Percentiles rank a stretch among this genome's conserved stretches.
phyloP scores from a whole-genome alignment of 2,113 vertebrate species.

The Gila orcuttii region DNA sequence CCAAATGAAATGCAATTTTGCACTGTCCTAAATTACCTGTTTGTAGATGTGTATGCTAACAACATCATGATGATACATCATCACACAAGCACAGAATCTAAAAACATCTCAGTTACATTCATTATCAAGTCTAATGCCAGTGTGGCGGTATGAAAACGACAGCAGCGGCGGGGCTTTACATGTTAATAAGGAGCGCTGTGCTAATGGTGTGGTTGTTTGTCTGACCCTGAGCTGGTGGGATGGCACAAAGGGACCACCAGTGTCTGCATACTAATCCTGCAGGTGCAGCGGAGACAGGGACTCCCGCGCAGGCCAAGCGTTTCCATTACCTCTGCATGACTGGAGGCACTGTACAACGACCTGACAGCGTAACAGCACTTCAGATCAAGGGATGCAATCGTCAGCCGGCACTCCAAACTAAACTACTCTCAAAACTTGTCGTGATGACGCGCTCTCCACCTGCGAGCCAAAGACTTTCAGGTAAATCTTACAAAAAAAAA shows the following conservation, averaged over 20 bases:
- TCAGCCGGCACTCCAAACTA: constrained; percentile 7
- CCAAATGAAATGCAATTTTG: background rate
- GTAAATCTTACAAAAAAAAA: background rate
- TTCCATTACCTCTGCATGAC: constrained; percentile 22
- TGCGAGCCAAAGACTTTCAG: background rate
- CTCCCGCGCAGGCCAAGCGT: background rate
- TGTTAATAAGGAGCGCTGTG: constrained; percentile 52
- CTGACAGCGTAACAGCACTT: constrained; percentile 13
- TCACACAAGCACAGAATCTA: constrained; percentile 3
- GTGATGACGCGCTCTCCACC: background rate
- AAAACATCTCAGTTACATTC: constrained; percentile 38
- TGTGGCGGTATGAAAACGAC: constrained; percentile 2
- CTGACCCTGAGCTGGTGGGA: constrained; percentile 54
- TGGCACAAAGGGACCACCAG: background rate
- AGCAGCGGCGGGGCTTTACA: constrained; percentile 7
- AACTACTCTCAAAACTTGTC: background rate
- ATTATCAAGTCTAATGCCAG: constrained; percentile 30
- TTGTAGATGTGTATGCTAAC: background rate
- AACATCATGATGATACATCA: background rate
- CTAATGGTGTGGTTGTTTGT: constrained; percentile 59
- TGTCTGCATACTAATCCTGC: constrained; percentile 58
- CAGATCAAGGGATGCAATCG: constrained; percentile 13
- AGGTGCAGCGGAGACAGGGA: constrained; percentile 37
- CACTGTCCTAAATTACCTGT: background rate
- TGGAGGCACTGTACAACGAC: constrained; percentile 6